phyloP scores from a whole-genome alignment of 2,888 invertebrate genomes.

The Prostheceraeus crozeri region DNA sequence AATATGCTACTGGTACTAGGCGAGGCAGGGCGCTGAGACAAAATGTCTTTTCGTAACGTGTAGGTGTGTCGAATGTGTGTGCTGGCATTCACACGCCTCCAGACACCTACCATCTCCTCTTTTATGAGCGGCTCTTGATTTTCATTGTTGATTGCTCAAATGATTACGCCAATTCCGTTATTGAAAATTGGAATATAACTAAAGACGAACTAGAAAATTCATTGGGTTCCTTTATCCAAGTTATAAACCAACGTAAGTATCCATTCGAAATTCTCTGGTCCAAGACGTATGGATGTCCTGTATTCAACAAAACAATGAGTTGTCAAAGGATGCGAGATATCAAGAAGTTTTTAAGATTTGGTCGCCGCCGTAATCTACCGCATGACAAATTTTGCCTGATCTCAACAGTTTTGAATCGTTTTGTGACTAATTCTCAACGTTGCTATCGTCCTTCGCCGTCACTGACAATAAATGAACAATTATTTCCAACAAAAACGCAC shows the following conservation, averaged over 20 bases:
- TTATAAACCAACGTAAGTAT: slow-evolving; percentile 17
- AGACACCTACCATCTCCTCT: slow-evolving; percentile 14
- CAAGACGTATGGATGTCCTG: slow-evolving; percentile 11
- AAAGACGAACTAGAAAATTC: neutral
- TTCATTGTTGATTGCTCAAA: slow-evolving; percentile 5
- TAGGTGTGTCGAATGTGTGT: slow-evolving; percentile 8
- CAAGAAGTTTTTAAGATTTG: slow-evolving; percentile 13
- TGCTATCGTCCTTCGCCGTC: slow-evolving; percentile 14
- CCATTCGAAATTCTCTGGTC: slow-evolving; percentile 14
- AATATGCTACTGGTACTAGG: slow-evolving; percentile 6
- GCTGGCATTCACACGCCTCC: slow-evolving; percentile 5
- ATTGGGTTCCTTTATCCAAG: slow-evolving; percentile 2
- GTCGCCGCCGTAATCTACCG: slow-evolving; percentile 4
- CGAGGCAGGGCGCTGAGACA: slow-evolving; percentile 18
- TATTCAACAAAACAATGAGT: slow-evolving; percentile 19
- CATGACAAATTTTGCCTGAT: slow-evolving; percentile 24
- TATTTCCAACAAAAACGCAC: slow-evolving; percentile 18
- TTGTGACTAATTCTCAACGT: slow-evolving; percentile 16
- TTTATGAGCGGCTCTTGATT: neutral
- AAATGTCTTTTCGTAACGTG: neutral
- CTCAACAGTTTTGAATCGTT: slow-evolving; percentile 22
- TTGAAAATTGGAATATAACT: slow-evolving; percentile 12
- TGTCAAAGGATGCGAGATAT: slow-evolving; percentile 16
- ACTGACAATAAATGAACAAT: slow-evolving; percentile 20
- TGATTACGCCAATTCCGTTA: neutral